phyloP scores from a whole-genome alignment of 2,888 invertebrate species.

The Cactoblastis cactorum region DNA sequence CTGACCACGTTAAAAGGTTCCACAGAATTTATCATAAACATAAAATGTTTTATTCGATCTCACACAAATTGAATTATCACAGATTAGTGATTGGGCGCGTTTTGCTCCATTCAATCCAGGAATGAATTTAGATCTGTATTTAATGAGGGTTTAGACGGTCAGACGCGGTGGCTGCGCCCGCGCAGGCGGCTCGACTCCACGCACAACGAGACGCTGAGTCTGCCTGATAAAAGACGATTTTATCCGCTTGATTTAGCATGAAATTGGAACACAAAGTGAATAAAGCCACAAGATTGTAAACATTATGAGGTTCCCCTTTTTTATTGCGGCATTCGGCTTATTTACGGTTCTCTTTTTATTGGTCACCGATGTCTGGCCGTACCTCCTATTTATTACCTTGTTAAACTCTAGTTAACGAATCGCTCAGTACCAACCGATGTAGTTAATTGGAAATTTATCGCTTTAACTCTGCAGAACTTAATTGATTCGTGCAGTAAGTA shows the following conservation, averaged over 20 bases:
- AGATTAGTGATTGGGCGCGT: slow-evolving; percentile 57
- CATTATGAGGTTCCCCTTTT: slow-evolving; percentile 76
- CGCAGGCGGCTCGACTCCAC: slow-evolving; percentile 27
- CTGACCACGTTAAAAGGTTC: slow-evolving; percentile 31
- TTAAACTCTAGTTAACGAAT: slow-evolving; percentile 76
- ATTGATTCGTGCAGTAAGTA: slow-evolving; percentile 56
- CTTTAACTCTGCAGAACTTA: slow-evolving; percentile 53
- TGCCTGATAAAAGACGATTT: slow-evolving; percentile 76
- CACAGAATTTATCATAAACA: slow-evolving; percentile 41
- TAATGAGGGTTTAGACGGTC: slow-evolving; percentile 49
- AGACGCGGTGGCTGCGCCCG: slow-evolving; percentile 26
- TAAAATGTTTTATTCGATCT: slow-evolving; percentile 44
- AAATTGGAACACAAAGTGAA: slow-evolving; percentile 80
- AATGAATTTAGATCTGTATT: slow-evolving; percentile 62
- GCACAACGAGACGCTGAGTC: slow-evolving; percentile 67
- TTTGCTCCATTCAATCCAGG: slow-evolving; percentile 63
- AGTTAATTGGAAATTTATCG: slow-evolving; percentile 71
- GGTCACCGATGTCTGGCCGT: slow-evolving; percentile 58
- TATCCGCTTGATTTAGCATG: slow-evolving; percentile 79
- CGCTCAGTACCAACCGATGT: slow-evolving; percentile 51
- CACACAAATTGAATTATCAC: slow-evolving; percentile 62
- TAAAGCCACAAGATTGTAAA: slow-evolving; percentile 79
- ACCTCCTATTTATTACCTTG: slow-evolving; percentile 74
- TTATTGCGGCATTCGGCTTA: slow-evolving; percentile 71
- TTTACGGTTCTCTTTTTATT: slow-evolving; percentile 76